Evolutionary conservation across 2,888 invertebrate genomes (phyloP).

Genomic region (Cephalotes varians): DNA sequence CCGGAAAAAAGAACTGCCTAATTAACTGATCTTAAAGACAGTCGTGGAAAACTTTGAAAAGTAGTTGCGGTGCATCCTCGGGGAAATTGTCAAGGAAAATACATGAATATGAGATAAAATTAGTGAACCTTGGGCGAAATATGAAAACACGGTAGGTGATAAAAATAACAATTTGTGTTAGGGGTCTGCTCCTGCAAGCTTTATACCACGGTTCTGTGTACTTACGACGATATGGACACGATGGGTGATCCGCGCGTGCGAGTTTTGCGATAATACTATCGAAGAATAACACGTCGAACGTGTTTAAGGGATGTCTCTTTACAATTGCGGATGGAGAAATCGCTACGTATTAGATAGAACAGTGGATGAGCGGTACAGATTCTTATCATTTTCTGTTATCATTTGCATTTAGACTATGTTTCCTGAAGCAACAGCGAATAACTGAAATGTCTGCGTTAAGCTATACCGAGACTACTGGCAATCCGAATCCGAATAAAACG

Average conservation of each 20-base stretch:
- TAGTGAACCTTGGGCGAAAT: constrained; percentile 72
- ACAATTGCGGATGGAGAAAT: constrained; percentile 41
- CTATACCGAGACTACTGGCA: constrained; percentile 20
- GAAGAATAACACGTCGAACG: constrained; percentile 66
- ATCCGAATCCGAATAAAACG: constrained; percentile 46
- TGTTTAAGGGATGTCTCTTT: constrained; percentile 51
- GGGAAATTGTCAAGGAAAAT: constrained; percentile 9
- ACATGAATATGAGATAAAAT: constrained; percentile 70
- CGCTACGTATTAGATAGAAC: constrained; percentile 18
- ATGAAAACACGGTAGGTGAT: constrained; percentile 68
- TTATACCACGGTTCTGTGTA: constrained; percentile 58
- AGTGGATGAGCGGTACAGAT: constrained; percentile 50
- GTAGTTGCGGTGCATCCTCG: not conserved
- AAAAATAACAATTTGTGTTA: constrained; percentile 71
- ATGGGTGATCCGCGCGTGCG: constrained; percentile 45
- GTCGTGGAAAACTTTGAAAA: constrained; percentile 18
- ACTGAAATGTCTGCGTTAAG: constrained; percentile 41
- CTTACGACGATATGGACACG: constrained; percentile 59
- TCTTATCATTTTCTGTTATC: constrained; percentile 55
- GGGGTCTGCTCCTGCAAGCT: constrained; percentile 54
- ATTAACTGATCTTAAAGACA: constrained; percentile 45
- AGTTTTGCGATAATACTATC: constrained; percentile 68
- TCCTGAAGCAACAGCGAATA: constrained; percentile 50
- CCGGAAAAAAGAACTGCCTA: not conserved
- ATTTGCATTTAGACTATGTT: constrained; percentile 56